These are phyloP conservation scores for Branchinecta lindahli DNA, from an alignment of 1,140 invertebrate species.

Conservation along the genomic window DNA sequence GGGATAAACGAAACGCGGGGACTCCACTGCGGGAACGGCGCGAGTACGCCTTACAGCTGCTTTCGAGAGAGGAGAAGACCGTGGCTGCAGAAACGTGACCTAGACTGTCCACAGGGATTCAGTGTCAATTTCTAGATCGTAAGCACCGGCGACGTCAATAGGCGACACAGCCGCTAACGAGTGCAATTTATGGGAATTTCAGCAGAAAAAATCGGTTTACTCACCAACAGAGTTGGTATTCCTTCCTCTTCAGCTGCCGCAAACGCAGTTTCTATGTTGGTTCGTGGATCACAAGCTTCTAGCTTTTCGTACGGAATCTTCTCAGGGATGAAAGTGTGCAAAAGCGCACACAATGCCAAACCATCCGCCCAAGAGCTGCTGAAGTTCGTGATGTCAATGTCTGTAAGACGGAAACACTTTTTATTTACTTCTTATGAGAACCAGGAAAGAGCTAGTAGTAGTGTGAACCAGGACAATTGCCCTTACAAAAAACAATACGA, in stretches of 20 bases:
- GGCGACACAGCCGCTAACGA: not conserved
- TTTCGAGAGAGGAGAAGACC: not conserved
- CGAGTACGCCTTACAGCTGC: not conserved
- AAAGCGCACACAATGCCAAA: slow-evolving; percentile 67
- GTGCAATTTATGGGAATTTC: too few species aligned
- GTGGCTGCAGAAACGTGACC: not conserved
- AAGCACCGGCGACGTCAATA: not conserved
- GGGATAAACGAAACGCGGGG: too few species aligned
- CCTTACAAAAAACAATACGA: too few species aligned
- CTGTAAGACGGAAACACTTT: slow-evolving; percentile 29
- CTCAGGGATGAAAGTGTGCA: slow-evolving; percentile 75
- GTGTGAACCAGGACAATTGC: too few species aligned
- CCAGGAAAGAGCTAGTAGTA: too few species aligned
- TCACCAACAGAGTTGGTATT: slow-evolving; percentile 68
- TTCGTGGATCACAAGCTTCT: slow-evolving; percentile 55
- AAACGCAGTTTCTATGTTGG: slow-evolving; percentile 80
- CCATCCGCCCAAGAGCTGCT: slow-evolving; percentile 86
- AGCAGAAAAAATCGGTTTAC: slow-evolving; percentile 26
- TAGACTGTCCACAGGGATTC: not conserved
- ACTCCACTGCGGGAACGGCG: not conserved
- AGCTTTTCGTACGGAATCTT: slow-evolving; percentile 64
- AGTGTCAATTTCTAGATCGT: not conserved
- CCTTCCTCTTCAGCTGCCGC: slow-evolving; percentile 74
- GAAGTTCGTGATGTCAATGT: slow-evolving; percentile 86
- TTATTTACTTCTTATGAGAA: too few species aligned